Evolutionary conservation across 2,888 invertebrate species (phyloP).

Genomic region (Antheraea yamamai): DNA sequence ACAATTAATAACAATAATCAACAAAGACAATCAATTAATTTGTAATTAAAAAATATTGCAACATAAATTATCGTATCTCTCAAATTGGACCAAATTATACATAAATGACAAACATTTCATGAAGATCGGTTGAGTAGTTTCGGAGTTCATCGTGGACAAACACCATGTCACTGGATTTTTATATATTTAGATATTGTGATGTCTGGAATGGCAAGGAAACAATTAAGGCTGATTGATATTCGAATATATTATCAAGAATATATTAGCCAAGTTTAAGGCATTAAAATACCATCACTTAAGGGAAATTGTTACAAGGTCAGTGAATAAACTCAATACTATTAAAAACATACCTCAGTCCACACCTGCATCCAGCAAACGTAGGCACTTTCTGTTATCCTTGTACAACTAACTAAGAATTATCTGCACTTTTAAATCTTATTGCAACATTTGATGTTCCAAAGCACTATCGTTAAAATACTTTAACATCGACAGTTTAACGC

Average conservation of each 20-base stretch:
- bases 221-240: background rate
- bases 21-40: too few relatives aligned
- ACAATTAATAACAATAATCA: too few relatives aligned
- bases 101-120: too few relatives aligned
- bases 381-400: conserved; percentile 34
- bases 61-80: too few relatives aligned
- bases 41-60: too few relatives aligned
- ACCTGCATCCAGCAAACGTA: conserved; percentile 16
- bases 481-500: background rate
- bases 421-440: conserved; percentile 24
- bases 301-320: background rate
- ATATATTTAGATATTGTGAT: background rate
- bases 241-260: background rate
- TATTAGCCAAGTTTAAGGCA: background rate
- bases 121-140: too few relatives aligned
- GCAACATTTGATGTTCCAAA: conserved; percentile 21
- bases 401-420: conserved; percentile 23
- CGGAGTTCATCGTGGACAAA: too few relatives aligned
- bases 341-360: background rate
- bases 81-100: too few relatives aligned
- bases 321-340: background rate
- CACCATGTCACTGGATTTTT: too few relatives aligned
- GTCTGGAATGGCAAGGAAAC: background rate
- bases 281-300: background rate
- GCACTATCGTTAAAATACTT: conserved; percentile 9